Base-by-base conservation (phyloP, 1,140 invertebrate genomes). In the Drosophila bipectinata region DNA sequence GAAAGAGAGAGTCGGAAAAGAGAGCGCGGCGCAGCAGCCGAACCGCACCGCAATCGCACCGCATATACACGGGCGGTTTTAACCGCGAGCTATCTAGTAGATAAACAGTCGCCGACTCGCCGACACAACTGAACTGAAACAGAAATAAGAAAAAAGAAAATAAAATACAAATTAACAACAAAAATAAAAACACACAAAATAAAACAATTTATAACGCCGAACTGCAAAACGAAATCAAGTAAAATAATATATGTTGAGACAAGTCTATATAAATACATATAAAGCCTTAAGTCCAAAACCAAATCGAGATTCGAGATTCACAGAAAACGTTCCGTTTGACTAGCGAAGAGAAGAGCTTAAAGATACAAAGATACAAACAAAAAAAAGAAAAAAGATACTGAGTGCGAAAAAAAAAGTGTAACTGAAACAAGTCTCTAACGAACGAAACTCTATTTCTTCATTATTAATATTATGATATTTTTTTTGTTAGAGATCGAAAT, bases 71-170 rank as follows among this genome's bases (percentile, higher is more conserved):
- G 63, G 76, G 76, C 79, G 63, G 80, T 72, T 54, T 67, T 72
- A 72, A 69, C 72, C 80, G 80, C 72, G 58, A 77, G 75, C 76
- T 84, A 83, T 84, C 77, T 87, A 84, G 82, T 85, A 87, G 82
- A 87, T 85, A 87, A 87, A 85, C 87, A 83, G 74, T 71, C 79
- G 79, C 79, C 79, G 79, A 87, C 79, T 76, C 78, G 81, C 81
- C 73, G 77, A 81, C 79, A 81, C 79, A 74, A 80, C 81, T 44
- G 44, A 41, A 68, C 21, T 15, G 39, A 21, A 24, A 32, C 44
- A 58, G 39, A 45, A 47, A 44, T 30, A 62, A 47, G 24, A 57
- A 37, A 77, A 60, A 63, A 10, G 5, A 24, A 18, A 61, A 30
- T 18, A 49, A 44, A 72, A 51, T 24, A 4, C 39, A 57, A 51